Percentiles rank a stretch among this genome's conserved stretches.
phyloP scores from a whole-genome alignment of 92 coral and sea anemone species.

The Parazoanthus atlanticus region DNA sequence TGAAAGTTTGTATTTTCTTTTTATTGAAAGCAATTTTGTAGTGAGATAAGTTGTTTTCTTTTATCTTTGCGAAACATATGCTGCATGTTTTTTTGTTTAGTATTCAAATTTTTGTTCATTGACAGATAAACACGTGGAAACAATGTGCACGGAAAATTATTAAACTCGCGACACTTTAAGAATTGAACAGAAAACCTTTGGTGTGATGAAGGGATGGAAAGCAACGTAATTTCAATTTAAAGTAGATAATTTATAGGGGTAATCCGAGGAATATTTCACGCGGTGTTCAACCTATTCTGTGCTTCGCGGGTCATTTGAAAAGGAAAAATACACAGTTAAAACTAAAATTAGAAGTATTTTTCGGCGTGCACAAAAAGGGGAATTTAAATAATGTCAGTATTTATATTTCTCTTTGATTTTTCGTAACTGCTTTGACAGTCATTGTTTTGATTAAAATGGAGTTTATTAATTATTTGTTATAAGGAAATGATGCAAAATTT shows the following conservation, averaged over 20 bases:
- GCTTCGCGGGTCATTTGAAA: slow-evolving; percentile 5
- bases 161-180: slow-evolving; percentile 8
- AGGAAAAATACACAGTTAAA: neutral
- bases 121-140: slow-evolving; percentile 35
- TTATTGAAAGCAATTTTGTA: neutral
- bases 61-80: neutral
- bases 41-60: neutral
- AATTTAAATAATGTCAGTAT: neutral
- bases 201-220: neutral
- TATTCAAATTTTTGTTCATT: slow-evolving; percentile 20
- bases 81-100: slow-evolving; percentile 16
- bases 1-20: neutral
- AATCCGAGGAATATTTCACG: neutral
- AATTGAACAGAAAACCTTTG: neutral
- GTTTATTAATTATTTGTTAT: neutral
- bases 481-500: neutral
- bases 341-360: neutral
- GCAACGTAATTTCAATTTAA: neutral
- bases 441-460: neutral
- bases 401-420: neutral
- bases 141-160: slow-evolving; percentile 32
- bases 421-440: neutral
- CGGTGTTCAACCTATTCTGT: neutral
- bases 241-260: neutral
- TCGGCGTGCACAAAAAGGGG: neutral